phyloP scores from a whole-genome alignment of 2,113 vertebrate genomes.

The Corythornis cristatus region DNA sequence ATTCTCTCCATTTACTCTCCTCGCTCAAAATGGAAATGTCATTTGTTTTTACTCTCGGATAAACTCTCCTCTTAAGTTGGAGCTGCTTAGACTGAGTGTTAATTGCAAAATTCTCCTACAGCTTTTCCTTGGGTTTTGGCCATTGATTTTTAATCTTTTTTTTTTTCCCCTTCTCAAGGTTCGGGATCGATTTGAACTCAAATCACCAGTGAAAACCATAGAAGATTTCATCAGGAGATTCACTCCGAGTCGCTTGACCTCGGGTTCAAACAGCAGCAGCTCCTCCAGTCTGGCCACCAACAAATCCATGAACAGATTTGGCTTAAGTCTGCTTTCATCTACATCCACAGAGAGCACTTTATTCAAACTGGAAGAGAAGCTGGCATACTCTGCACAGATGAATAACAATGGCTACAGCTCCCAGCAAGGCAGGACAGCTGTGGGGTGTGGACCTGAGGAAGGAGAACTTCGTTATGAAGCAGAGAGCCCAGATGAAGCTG shows the following conservation, averaged over 20 bases:
- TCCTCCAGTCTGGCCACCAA: constrained; percentile 82
- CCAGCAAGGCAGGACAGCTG: constrained; percentile 51
- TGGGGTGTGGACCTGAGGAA: constrained; percentile 51
- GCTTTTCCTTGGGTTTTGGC: background rate
- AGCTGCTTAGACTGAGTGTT: background rate
- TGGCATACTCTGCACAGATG: background rate
- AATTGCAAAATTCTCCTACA: background rate
- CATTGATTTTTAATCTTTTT: background rate
- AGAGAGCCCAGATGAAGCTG: constrained; percentile 94
- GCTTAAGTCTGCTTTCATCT: constrained; percentile 78
- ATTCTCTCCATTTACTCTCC: background rate
- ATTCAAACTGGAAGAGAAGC: constrained; percentile 84
- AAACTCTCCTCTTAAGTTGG: background rate
- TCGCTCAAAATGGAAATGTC: background rate
- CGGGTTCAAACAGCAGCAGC: constrained; percentile 88
- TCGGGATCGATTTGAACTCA: constrained; percentile 87
- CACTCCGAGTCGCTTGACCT: constrained; percentile 91
- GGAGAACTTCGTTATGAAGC: constrained; percentile 91
- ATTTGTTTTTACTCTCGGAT: background rate
- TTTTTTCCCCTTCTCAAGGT: constrained; percentile 76
- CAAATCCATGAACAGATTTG: constrained; percentile 79
- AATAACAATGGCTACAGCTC: constrained; percentile 69
- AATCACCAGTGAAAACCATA: constrained; percentile 95
- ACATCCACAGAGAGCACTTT: constrained; percentile 82
- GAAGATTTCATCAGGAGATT: constrained; percentile 95